Base-by-base conservation (phyloP, 2,888 invertebrate genomes). In the Tinea semifulvella region DNA sequence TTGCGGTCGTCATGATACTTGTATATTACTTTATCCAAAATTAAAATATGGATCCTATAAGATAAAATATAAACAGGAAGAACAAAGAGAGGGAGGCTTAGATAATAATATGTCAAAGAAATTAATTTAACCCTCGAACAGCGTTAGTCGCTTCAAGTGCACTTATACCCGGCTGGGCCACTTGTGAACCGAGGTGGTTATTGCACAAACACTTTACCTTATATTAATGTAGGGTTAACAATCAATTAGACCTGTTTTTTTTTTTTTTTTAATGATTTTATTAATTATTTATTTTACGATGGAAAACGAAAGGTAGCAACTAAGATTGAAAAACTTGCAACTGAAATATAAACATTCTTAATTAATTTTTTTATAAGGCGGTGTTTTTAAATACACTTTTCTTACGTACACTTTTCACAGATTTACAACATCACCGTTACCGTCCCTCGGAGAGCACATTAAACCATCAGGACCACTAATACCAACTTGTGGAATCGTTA, bases 151-250 rank as follows among this genome's bases (percentile, higher is more conserved):
- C 7, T 35, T 14, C 3, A 35, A 35, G 16, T 35, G 13, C 35
- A 6, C 35, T 35, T 35, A 6, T 16, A 35, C n/a, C 4, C 11
- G n/a, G 27, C 22, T 4, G 27, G n/a, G 35, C 7, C 13, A 13
- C 35, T 35, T 4, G 35, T 10, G 16, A 16, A 6, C 11, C 35
- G 35, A 35, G 16, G 16, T 27, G n/a, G 16, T 16, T 35, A 35
- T 35, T 35, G 35, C 35, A 35, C 16, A 35, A 35, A 35, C 35
- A 35, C 16, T 35, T 35, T 35, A 35, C 35, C 16, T 35, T 35
- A 13, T 35, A 35, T 35, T 35, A 35, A 35, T 35, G 16, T 35
- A 13, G 11, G 4, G n/a, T 27, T 10, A 27, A 14, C 16, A 14
- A 5, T 14, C 16, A 4, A 35, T 14, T 35, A 5, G 16, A 35